Conservation (phyloP, 2,797 vertebrate species). For the Tinamus major region DNA sequence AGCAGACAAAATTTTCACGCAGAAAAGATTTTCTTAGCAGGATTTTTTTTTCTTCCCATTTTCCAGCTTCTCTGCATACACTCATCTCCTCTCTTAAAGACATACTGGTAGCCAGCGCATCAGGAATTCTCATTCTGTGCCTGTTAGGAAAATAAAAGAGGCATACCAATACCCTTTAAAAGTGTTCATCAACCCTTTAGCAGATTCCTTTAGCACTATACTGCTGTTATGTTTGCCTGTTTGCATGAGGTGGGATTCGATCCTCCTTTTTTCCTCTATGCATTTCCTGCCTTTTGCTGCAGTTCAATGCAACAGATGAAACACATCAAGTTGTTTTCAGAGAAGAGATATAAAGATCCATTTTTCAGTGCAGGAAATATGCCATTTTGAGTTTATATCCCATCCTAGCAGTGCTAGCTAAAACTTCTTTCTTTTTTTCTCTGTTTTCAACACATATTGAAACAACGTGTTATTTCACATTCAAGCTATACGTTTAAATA, state of each 20-base stretch:
- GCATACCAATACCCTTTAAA: neutral
- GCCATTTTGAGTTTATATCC: neutral
- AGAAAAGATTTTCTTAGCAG: neutral
- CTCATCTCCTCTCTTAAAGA: slow-evolving; percentile 1
- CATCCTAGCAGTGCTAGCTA: neutral
- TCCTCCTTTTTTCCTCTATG: fast-evolving
- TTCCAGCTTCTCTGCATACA: neutral
- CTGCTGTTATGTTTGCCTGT: neutral
- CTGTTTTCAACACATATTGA: neutral
- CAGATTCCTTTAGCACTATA: neutral
- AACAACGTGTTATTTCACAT: neutral
- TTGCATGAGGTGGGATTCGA: neutral
- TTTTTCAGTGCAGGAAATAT: neutral
- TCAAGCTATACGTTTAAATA: neutral
- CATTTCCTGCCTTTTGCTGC: neutral
- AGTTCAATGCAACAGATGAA: slow-evolving; percentile 2
- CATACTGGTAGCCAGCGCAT: neutral
- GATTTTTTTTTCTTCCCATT: slow-evolving; percentile 1
- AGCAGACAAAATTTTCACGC: neutral
- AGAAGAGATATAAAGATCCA: neutral
- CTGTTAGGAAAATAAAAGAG: slow-evolving; percentile 4
- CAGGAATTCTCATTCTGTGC: neutral
- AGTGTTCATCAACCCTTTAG: neutral
- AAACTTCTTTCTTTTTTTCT: neutral
- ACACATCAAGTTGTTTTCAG: neutral